A percentile compares a stretch with the other conserved stretches of the same genome.
These are phyloP conservation scores for Hydractinia symbiolongicarpus DNA, from an alignment of 30 jellyfish, hydroid and myxozoan species.

Conservation along the genomic window DNA sequence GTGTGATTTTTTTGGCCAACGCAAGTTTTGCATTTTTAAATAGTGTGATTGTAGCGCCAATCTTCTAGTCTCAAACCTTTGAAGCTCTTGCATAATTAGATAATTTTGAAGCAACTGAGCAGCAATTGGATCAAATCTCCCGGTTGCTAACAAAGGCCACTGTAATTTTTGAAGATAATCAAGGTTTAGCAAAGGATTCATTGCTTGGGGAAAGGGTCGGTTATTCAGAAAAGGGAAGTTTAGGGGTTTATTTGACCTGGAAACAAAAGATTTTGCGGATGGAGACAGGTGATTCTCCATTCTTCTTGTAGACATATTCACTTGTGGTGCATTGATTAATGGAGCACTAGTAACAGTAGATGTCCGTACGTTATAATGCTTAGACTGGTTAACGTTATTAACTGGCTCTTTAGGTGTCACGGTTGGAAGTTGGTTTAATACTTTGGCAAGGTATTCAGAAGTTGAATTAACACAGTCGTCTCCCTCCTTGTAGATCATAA, in stretches of 20 bases:
- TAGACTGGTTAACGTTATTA: conserved; percentile 17
- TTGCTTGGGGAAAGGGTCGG: conserved; percentile 37
- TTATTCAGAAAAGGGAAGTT: conserved; percentile 39
- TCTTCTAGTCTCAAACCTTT: conserved; percentile 79
- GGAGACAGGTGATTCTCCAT: conserved; percentile 63
- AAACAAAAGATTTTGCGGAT: conserved; percentile 82
- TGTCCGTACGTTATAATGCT: background rate
- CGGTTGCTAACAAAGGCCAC: conserved; percentile 47
- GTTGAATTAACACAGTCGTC: conserved; percentile 56
- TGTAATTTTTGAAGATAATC: conserved; percentile 54
- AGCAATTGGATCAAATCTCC: conserved; percentile 66
- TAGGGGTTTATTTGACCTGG: conserved; percentile 66
- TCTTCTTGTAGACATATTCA: conserved; percentile 2
- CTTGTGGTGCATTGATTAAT: conserved; percentile 24
- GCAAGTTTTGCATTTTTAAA: conserved; percentile 34
- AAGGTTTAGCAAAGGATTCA: conserved; percentile 45
- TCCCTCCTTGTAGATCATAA: conserved; percentile 72
- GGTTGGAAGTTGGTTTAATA: conserved; percentile 42
- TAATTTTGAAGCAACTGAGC: conserved; percentile 80
- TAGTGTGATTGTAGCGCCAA: conserved; percentile 93
- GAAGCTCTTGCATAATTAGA: conserved; percentile 85
- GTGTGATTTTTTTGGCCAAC: conserved; percentile 12
- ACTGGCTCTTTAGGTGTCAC: conserved; percentile 17
- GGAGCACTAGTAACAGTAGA: background rate
- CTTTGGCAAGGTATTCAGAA: conserved; percentile 65